Base-by-base conservation (phyloP, 2,888 invertebrate genomes). In the Oligia strigilis region DNA sequence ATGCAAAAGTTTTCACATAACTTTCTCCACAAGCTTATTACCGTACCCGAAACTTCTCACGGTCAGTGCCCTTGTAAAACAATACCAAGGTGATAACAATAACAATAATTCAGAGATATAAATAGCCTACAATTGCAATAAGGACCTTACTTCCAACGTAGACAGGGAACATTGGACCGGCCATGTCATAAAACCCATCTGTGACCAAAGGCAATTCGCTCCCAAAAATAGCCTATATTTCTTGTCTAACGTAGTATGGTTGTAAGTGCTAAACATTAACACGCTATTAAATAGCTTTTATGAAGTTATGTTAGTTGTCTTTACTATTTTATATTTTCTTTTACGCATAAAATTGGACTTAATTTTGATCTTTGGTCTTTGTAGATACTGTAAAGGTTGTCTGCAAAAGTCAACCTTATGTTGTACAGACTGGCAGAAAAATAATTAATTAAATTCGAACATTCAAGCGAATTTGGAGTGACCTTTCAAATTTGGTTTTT, bases 111-210 rank as follows among this genome's bases (percentile, higher is more conserved):
- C 77, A 87, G 52, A 64, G 72, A 73, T 80, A 85, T 87, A 89
- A 87, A 87, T 87, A 87, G 74, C 78, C 71, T 64, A 87, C 78
- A 87, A 78, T 82, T 87, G 89, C 88, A 87, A 87, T 89, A 82
- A 82, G 81, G 67, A 74, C 72, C 78, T 78, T 75, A 79, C 49
- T 75, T 55, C 64, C 60, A 67, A 70, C 69, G 71, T 62, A 67
- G 29, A 71, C 75, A 58, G 11, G 71, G 71, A 69, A 69, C 58
- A 55, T 73, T 36, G 75, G 79, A 66, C 66, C 40, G 66, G 62
- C 55, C 58, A 73, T 70, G 87, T 71, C 85, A 78, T 89, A 89
- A 81, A 88, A 70, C 67, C 88, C 88, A 88, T 81, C 86, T 88
- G 89, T 85, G 88, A 78, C 88, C 86, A 83, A 62, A 69, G 36